Base-by-base conservation (phyloP, 2,888 invertebrate species). In the Panorpa germanica region DNA sequence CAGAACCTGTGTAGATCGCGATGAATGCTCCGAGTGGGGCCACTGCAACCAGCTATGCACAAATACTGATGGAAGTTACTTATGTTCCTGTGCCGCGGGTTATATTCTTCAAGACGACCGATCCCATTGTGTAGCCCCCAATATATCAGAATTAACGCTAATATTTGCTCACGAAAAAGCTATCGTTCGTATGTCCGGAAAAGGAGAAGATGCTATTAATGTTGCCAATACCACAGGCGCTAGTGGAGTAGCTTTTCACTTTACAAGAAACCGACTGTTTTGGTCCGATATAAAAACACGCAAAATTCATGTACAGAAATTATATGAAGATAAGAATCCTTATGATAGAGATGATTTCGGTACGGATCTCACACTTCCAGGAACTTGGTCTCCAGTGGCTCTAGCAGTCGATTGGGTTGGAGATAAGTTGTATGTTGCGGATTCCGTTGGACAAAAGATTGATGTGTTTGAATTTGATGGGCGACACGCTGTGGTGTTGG, bases 401-500 rank as follows among this genome's bases (percentile, higher is more conserved):
- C 51, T 96, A 28, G 93, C 96, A 6, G 80, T 95, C 10, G 96
- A 96, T 57, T 98, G 95, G 90, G 73, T 96, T 24, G 90, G 90
- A 0, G 81, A 90, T 50, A 95, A 93, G 50, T 63, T 98, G 6
- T 96, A 95, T 55, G 83, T 93, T 12, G 86, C 86, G 0, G 95
- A 96, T 52, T 71, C 80, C 12, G 65, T 88, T 13, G 90, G 90
- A 0, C 85, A 90, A 50, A 88, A 86, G 59, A 76, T 98, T 33
- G 93, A 93, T 48, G 78, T 96, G 2, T 85, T 91, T 47, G 88
- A 90, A 50, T 57, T 91, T 40, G 76, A 75, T 41, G 85, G 82
- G 0, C 65, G 75, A 31, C 86, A 95, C 48, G 88, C 88, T 0
- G 82, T 95, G 8, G 85, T 86, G 0, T 59, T 96, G 1, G 83